Evolutionary conservation across 2,113 vertebrate species (phyloP).

Genomic region (Puffinus mauretanicus): DNA sequence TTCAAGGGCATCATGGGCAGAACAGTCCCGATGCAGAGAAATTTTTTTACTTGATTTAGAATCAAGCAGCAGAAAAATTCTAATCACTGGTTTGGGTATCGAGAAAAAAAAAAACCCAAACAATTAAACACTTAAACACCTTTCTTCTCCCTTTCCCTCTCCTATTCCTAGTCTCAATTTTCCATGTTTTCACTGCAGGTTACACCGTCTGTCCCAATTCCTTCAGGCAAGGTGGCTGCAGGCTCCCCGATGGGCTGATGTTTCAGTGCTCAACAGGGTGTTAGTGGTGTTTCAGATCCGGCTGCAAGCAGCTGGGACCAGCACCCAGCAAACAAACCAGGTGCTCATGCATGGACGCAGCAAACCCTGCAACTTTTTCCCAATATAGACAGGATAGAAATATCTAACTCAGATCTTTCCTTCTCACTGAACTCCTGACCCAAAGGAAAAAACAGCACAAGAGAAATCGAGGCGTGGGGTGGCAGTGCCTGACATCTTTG

Average conservation of each 20-base stretch:
- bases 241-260: no score
- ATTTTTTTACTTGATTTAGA: background rate
- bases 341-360: accelerated
- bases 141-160: background rate
- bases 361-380: background rate
- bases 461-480: accelerated
- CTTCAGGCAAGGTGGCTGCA: background rate
- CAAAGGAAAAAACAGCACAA: background rate
- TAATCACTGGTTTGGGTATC: background rate
- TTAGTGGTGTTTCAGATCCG: no score
- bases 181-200: background rate
- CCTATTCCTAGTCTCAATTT: background rate
- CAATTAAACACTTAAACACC: no score
- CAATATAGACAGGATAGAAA: background rate
- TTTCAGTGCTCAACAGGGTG: background rate
- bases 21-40: accelerated
- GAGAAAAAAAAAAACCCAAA: background rate
- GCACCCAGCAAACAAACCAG: background rate
- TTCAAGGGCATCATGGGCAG: background rate
- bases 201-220: background rate
- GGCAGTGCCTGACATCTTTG: background rate
- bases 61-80: background rate
- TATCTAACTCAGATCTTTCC: background rate
- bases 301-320: background rate
- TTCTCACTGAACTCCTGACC: background rate